Conservation (phyloP, 1,140 invertebrate species). For the Scaptomyza montana region DNA sequence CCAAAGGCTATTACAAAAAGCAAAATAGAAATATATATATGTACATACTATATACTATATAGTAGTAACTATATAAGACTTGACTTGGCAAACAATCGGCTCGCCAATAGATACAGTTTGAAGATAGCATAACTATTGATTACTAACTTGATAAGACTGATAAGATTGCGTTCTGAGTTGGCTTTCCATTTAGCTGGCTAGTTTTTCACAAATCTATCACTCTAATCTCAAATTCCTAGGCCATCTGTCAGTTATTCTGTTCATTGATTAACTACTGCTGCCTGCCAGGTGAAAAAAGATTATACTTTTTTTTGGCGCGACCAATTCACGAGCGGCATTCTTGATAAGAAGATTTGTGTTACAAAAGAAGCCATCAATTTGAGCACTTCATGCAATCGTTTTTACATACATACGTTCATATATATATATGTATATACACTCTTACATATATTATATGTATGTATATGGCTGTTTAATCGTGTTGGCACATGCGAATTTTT, state of each 20-base stretch:
- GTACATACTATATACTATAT: background rate
- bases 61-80: constrained; percentile 3
- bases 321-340: constrained; percentile 11
- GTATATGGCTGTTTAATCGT: too few relatives aligned
- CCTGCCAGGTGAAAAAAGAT: too few relatives aligned
- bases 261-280: too few relatives aligned
- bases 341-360: constrained; percentile 22
- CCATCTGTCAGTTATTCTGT: too few relatives aligned
- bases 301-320: too few relatives aligned
- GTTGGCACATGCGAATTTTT: constrained; percentile 59
- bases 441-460: constrained; percentile 16
- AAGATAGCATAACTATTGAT: constrained; percentile 25
- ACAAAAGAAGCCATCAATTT: too few relatives aligned
- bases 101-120: constrained; percentile 11
- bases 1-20: too few relatives aligned
- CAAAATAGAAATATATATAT: background rate
- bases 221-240: too few relatives aligned
- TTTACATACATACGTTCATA: background rate
- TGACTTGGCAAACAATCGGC: constrained; percentile 19
- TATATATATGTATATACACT: background rate
- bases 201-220: background rate
- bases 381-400: constrained; percentile 11
- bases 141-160: constrained; percentile 30
- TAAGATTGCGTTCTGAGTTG: background rate
- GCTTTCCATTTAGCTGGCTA: background rate